Evolutionary conservation across 2,888 invertebrate species (phyloP).

Genomic region (Zaprionus bogoriensis): DNA sequence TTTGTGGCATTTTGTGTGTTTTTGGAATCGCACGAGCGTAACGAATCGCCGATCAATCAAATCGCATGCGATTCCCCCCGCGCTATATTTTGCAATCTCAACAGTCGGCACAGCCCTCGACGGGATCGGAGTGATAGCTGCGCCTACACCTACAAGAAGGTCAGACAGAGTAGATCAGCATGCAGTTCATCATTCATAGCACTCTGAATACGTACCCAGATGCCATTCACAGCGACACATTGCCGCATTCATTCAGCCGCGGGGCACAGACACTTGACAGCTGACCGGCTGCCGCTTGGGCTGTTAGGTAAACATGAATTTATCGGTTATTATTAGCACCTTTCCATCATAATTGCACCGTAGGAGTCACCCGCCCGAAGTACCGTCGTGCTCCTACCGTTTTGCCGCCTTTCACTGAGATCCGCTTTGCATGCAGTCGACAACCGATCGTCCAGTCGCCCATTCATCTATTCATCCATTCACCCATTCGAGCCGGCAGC

Average conservation of each 20-base stretch:
- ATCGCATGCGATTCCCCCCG: conserved; percentile 41
- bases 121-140: conserved; percentile 13
- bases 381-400: conserved; percentile 58
- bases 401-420: conserved; percentile 23
- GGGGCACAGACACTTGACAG: conserved; percentile 63
- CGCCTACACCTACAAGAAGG: conserved; percentile 54
- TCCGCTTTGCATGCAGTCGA: conserved; percentile 23
- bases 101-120: conserved; percentile 58
- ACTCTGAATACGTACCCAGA: not conserved
- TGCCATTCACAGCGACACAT: conserved; percentile 45
- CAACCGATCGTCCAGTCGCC: conserved; percentile 4
- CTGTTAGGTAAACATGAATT: conserved; percentile 81
- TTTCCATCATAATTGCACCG: conserved; percentile 81
- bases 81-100: conserved; percentile 51
- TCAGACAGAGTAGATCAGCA: conserved; percentile 21
- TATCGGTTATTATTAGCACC: conserved; percentile 81
- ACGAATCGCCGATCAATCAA: conserved; percentile 62
- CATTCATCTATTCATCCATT: too few species aligned
- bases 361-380: conserved; percentile 64
- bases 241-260: conserved; percentile 44
- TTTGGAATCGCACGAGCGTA: conserved; percentile 71
- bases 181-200: conserved; percentile 61
- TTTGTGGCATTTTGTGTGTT: conserved; percentile 43
- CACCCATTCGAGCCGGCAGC: conserved; percentile 18
- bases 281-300: conserved; percentile 58